Evolutionary conservation across 2,113 vertebrate species (phyloP).

Genomic region (Taurulus bubalis): DNA sequence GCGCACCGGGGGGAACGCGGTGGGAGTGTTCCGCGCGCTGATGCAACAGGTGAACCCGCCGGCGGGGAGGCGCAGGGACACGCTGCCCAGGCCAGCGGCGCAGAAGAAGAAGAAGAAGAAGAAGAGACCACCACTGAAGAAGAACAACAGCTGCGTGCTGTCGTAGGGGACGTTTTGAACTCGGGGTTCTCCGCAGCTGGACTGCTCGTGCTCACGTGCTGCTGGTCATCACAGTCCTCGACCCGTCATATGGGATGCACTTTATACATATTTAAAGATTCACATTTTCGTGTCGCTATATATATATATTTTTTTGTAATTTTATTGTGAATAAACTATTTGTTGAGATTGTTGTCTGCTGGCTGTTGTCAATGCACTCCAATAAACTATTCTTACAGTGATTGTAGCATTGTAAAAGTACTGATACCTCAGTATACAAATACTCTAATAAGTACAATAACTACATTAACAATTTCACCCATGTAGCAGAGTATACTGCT

Average conservation of each 20-base stretch:
- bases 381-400: neutral
- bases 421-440: neutral
- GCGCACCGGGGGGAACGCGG: slow-evolving; percentile 72
- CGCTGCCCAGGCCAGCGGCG: slow-evolving; percentile 34
- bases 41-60: slow-evolving; percentile 74
- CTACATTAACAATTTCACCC: neutral
- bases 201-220: slow-evolving; percentile 23
- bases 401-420: neutral
- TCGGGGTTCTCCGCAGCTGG: slow-evolving; percentile 37
- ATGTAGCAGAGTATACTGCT: neutral
- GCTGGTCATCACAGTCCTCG: neutral
- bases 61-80: slow-evolving; percentile 59
- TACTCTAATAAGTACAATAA: neutral
- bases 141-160: slow-evolving; percentile 75
- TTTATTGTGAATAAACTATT: slow-evolving; percentile 33
- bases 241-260: neutral
- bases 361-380: neutral
- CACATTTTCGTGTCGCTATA: neutral
- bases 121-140: slow-evolving; percentile 59
- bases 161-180: slow-evolving; percentile 50
- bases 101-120: too few relatives aligned
- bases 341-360: slow-evolving; percentile 4
- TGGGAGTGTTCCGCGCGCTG: slow-evolving; percentile 73
- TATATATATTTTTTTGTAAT: neutral
- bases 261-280: slow-evolving; percentile 16